Evolutionary conservation across 2,113 vertebrate genomes (phyloP).

Genomic region (Rattus norvegicus): GRCr8 NC_086026.1:60444501-60445000

Average conservation of each 20-base stretch:
- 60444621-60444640: neutral
- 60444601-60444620: neutral
- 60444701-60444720: conserved; percentile 24
- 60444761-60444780: neutral
- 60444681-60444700: neutral
- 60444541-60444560: neutral
- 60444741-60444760: conserved; percentile 48
- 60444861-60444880: neutral
- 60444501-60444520: neutral
- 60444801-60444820: neutral
- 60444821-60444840: conserved; percentile 25
- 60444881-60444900: neutral
- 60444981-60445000: neutral
- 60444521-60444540: neutral
- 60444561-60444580: neutral
- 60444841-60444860: neutral
- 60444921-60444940: neutral
- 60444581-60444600: neutral
- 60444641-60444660: neutral
- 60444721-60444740: neutral
- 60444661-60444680: neutral
- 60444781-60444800: neutral
- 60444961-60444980: neutral
- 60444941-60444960: conserved; percentile 58
- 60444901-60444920: neutral